Conservation (phyloP, 2,888 invertebrate genomes). For the Cheilosia vulpina region DNA sequence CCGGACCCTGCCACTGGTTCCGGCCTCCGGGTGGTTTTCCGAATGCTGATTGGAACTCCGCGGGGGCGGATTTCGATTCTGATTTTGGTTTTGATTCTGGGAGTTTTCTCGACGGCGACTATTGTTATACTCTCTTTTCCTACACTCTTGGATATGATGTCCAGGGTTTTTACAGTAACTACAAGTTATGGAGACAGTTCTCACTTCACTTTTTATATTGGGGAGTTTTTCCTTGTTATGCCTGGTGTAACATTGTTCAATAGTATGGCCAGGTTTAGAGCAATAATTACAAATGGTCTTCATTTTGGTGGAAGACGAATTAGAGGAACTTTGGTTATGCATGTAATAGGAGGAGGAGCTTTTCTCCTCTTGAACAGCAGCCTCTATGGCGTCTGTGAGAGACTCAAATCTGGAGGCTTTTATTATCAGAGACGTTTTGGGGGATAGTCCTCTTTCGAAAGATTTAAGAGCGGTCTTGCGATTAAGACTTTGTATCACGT, state of each 20-base stretch:
- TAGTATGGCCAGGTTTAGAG: too few species aligned
- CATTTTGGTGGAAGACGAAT: too few species aligned
- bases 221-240: too few species aligned
- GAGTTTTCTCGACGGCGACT: neutral
- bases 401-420: too few species aligned
- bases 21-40: neutral
- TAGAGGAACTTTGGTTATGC: neutral
- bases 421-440: too few species aligned
- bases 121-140: neutral
- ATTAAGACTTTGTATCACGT: neutral
- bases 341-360: neutral
- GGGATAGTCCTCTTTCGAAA: too few species aligned
- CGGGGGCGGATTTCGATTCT: neutral
- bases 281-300: too few species aligned
- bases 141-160: constrained; percentile 3
- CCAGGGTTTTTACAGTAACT: neutral
- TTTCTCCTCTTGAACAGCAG: neutral
- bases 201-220: neutral
- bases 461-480: constrained; percentile 2
- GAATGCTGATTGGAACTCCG: neutral
- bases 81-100: too few species aligned
- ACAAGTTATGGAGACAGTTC: neutral
- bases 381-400: neutral
- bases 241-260: too few species aligned
- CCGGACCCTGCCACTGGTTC: constrained; percentile 2